Conservation (phyloP, 2,113 vertebrate species). For the Tympanuchus pallidicinctus region DNA sequence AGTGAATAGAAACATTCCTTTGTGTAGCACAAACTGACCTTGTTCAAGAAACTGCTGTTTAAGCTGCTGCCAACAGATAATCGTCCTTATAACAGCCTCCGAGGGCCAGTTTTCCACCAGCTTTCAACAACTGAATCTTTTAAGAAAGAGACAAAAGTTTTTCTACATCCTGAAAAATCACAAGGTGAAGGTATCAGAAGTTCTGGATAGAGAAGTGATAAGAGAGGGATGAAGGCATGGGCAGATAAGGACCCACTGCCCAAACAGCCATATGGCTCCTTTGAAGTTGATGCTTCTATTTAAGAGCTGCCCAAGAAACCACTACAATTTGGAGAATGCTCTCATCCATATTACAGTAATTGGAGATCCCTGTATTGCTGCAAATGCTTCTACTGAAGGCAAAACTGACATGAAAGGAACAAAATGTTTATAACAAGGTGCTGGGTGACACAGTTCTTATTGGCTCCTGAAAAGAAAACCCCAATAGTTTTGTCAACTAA, state of each 20-base stretch:
- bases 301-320: neutral
- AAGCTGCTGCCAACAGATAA: neutral
- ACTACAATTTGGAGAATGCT: neutral
- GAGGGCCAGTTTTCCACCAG: fast-evolving
- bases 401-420: neutral
- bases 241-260: neutral
- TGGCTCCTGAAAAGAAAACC: neutral
- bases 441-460: neutral
- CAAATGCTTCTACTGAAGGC: neutral
- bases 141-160: neutral
- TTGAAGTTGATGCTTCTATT: neutral
- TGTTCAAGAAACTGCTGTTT: neutral
- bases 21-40: neutral
- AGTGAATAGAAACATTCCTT: neutral
- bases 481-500: neutral
- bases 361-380: neutral
- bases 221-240: neutral
- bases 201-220: fast-evolving
- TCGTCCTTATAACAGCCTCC: neutral
- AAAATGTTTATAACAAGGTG: neutral
- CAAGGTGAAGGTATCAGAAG: neutral
- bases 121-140: conserved; percentile 1
- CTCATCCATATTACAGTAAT: neutral
- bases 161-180: neutral
- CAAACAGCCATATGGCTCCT: fast-evolving